Conservation (phyloP, 2,113 vertebrate species). For the Tragelaphus imberbis region DNA sequence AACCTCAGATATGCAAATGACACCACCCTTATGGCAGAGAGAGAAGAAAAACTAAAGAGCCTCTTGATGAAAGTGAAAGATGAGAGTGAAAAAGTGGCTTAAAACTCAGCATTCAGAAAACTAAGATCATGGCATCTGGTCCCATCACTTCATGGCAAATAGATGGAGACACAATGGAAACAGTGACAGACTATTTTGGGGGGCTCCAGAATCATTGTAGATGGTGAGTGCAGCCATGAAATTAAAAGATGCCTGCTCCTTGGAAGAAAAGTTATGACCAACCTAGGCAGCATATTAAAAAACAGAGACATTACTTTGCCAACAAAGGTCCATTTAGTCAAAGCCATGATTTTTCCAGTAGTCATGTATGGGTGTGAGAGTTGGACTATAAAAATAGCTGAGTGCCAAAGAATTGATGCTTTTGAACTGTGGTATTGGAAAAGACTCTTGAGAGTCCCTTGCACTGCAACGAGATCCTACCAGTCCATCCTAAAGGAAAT, state of each 20-base stretch:
- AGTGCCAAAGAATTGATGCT: neutral
- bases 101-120: neutral
- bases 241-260: neutral
- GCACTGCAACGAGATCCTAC: neutral
- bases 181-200: neutral
- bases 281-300: neutral
- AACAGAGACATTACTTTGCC: neutral
- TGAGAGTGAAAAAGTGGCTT: neutral
- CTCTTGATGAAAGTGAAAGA: neutral
- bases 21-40: neutral
- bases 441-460: neutral
- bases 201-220: neutral
- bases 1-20: neutral
- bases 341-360: neutral
- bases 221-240: neutral
- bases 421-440: neutral
- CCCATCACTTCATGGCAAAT: neutral
- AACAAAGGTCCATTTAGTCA: neutral
- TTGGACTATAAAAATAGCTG: neutral
- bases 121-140: neutral
- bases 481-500: neutral
- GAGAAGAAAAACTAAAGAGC: rapidly evolving
- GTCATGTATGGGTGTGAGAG: neutral
- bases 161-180: neutral
- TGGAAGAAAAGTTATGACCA: neutral